Evolutionary conservation across 23 tunicate genomes (phyloP).

Genomic region (Phallusia fumigata): DNA sequence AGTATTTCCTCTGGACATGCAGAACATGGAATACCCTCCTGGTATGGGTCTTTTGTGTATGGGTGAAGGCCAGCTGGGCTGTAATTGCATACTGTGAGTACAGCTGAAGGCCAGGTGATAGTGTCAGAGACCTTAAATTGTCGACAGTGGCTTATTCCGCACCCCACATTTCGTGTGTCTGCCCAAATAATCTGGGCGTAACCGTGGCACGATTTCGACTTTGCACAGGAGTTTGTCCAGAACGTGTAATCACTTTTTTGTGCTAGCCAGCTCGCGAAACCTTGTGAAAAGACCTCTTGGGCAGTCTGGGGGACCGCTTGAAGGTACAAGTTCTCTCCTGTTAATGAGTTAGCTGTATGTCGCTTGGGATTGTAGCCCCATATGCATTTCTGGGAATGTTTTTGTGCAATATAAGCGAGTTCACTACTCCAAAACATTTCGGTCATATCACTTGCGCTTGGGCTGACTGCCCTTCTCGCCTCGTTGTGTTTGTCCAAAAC

Average conservation of each 20-base stretch:
- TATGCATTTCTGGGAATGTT: constrained; percentile 52
- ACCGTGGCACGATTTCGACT: background rate
- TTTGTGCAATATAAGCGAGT: constrained; percentile 28
- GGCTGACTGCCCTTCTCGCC: constrained; percentile 30
- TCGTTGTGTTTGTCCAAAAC: constrained; percentile 45
- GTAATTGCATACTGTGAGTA: constrained; percentile 42
- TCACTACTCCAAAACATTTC: constrained; percentile 44
- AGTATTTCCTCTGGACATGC: constrained; percentile 19
- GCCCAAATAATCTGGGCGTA: constrained; percentile 40
- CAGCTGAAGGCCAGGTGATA: constrained; percentile 14
- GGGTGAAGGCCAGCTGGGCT: constrained; percentile 34
- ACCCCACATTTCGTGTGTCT: constrained; percentile 28
- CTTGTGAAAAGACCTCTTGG: background rate
- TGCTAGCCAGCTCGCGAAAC: constrained; percentile 17
- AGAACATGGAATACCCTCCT: constrained; percentile 22
- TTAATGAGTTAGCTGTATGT: background rate
- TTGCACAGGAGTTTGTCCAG: background rate
- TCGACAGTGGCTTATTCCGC: constrained; percentile 34
- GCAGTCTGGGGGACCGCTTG: background rate
- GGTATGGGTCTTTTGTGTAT: constrained; percentile 17
- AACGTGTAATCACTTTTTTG: constrained; percentile 28
- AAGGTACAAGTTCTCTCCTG: constrained; percentile 31
- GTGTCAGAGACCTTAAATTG: background rate
- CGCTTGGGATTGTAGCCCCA: constrained; percentile 35
- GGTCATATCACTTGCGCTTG: constrained; percentile 47